Evolutionary conservation across 2,113 vertebrate genomes (phyloP).

Genomic region (Poecilia latipinna): DNA sequence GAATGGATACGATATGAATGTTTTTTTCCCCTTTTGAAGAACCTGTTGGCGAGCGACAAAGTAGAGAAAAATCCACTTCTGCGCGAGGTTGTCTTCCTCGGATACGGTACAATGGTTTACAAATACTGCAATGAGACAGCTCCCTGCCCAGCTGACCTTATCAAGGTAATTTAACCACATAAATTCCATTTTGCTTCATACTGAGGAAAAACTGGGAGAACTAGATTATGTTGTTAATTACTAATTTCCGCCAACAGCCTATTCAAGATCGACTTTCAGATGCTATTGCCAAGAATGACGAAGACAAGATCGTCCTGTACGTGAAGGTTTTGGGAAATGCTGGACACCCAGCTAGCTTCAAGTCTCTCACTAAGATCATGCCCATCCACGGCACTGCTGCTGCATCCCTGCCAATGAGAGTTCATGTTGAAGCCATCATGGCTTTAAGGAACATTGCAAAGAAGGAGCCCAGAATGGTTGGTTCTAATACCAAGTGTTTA

Average conservation of each 20-base stretch:
- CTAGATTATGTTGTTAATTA: neutral
- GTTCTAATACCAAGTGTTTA: neutral
- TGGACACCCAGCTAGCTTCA: constrained; percentile 82
- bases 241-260: constrained; percentile 69
- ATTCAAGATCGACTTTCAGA: constrained; percentile 80
- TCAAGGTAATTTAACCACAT: constrained; percentile 58
- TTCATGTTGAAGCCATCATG: constrained; percentile 83
- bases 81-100: constrained; percentile 76
- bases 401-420: constrained; percentile 62
- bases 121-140: constrained; percentile 73
- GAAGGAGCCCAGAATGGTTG: constrained; percentile 79
- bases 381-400: constrained; percentile 77
- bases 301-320: constrained; percentile 76
- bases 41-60: constrained; percentile 66
- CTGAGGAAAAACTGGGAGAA: neutral
- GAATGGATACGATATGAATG: neutral
- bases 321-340: constrained; percentile 87
- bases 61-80: constrained; percentile 66
- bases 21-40: constrained; percentile 61
- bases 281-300: constrained; percentile 70
- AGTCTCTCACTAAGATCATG: constrained; percentile 82
- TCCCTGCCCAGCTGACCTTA: constrained; percentile 57
- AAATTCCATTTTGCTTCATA: neutral
- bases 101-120: constrained; percentile 82
- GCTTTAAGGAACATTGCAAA: constrained; percentile 84